Evolutionary conservation across 1,140 invertebrate genomes (phyloP), one percentile per base, ranked within the genome.

Genomic region (Drosophila arawakana): DNA sequence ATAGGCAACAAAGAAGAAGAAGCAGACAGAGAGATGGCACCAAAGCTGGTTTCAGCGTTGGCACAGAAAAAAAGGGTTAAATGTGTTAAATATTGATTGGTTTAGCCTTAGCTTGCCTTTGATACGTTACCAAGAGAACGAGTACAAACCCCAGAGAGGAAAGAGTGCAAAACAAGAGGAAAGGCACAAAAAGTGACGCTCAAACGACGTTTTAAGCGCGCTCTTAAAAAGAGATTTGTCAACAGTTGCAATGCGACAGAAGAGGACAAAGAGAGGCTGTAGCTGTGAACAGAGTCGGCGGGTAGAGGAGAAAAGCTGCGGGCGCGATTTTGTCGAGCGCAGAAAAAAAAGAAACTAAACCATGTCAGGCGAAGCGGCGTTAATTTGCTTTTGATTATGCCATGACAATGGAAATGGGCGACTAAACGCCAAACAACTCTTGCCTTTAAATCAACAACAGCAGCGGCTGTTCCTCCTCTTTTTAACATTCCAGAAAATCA

Each of bases 151-250:
- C 65, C 25, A 62, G 43, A 62, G 11, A 34, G 47, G 11, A 59
- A 21, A 47, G 41, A 52, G 62, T 61, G 69, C 49, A 60, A 15
- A 11, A 15, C 10, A 52, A 46, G 37, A 73, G 68, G 2, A 76
- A 37, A 54, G 10, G 35, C 21, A 55, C 11, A 73, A 49, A 55
- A 15, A 57, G 10, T 18, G 35, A 57, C 37, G 37, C 54, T 78
- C 80, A 89, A 89, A 89, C 86, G 80, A 89, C 75, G 85, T 89
- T 89, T 88, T 89, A 89, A 89, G 84, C 84, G 84, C 75, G 85
- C 78, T 89, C 85, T 89, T 84, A 89, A 89, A 89, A 89, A 89
- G 84, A 89, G 84, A 89, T 89, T 89, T 89, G 84, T 89, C 84
- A 89, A 89, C 84, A 84, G 84, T 89, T 89, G 84, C 84, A 89